A percentile compares a stretch with the other conserved stretches of the same genome.
Conservation (phyloP, 2,797 vertebrate species). For the Nyctibius grandis region DNA sequence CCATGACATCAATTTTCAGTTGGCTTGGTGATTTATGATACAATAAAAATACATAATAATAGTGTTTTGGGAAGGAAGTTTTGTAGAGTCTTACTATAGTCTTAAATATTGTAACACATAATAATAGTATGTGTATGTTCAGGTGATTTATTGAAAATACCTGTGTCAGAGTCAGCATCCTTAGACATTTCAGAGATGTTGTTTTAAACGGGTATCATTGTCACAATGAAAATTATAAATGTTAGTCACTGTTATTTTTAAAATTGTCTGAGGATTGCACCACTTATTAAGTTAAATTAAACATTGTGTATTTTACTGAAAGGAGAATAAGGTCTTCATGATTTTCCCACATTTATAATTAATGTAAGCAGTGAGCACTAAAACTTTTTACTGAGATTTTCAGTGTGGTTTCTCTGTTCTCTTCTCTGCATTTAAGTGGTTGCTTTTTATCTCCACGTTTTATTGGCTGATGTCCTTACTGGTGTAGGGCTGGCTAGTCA, state of each 20-base stretch:
- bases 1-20: neutral
- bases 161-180: neutral
- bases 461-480: neutral
- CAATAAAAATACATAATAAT: neutral
- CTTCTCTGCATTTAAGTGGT: neutral
- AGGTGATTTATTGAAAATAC: neutral
- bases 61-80: neutral
- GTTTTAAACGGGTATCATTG: neutral
- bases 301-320: neutral
- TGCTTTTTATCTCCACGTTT: neutral
- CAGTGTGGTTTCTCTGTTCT: neutral
- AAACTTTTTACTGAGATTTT: neutral
- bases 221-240: neutral
- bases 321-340: neutral
- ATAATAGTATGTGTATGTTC: neutral
- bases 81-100: neutral
- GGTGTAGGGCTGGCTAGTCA: neutral
- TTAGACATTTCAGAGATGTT: neutral
- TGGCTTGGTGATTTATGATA: neutral
- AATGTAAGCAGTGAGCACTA: neutral
- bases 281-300: neutral
- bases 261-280: neutral
- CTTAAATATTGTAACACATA: neutral
- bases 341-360: neutral
- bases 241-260: neutral